Base-by-base conservation (phyloP, 2,888 invertebrate genomes). In the Tiliacea citrago region DNA sequence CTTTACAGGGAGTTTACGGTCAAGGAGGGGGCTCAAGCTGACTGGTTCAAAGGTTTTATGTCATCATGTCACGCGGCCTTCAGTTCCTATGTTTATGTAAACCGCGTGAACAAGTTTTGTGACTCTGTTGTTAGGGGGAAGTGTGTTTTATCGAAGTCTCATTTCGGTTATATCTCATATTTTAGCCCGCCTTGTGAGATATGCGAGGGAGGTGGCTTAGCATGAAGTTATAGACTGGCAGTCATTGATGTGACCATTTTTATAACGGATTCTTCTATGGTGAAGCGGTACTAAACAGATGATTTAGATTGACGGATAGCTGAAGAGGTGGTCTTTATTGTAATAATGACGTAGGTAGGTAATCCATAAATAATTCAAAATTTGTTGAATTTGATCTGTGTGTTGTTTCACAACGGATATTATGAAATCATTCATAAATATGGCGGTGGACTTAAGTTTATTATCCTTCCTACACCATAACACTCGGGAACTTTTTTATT, bases 61-160 rank as follows among this genome's bases (percentile, higher is more conserved):
- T 94, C 94, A 93, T 93, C 92, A 90, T 91, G 91, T 91, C 92
- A 91, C 83, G 83, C 91, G 94, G 89, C 94, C 94, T 95, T 93
- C 93, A 90, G 90, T 89, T 92, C 89, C 88, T 87, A 90, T 92
- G 91, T 92, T 92, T 93, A 94, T 93, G 92, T 92, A 91, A 92
- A 92, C 92, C 90, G 90, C 90, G 90, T 89, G 91, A 91, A 90
- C 91, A 88, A 90, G 90, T 91, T 90, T 88, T 85, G 79, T 79
- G 73, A 76, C 35, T 69, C 74, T 88, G 91, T 91, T 89, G 82
- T 87, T 63, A 73, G 78, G 86, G 88, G 88, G 87, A 88, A 88
- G 88, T 82, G 57, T 80, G 57, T 74, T 85, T 86, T 85, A 77
- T 79, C 75, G 71, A 76, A 68, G 73, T 79, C 76, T 78, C 68